These are phyloP conservation scores for Phylloscopus trochiloides DNA, from an alignment of 2,113 vertebrate genomes.

Conservation along the genomic window DNA sequence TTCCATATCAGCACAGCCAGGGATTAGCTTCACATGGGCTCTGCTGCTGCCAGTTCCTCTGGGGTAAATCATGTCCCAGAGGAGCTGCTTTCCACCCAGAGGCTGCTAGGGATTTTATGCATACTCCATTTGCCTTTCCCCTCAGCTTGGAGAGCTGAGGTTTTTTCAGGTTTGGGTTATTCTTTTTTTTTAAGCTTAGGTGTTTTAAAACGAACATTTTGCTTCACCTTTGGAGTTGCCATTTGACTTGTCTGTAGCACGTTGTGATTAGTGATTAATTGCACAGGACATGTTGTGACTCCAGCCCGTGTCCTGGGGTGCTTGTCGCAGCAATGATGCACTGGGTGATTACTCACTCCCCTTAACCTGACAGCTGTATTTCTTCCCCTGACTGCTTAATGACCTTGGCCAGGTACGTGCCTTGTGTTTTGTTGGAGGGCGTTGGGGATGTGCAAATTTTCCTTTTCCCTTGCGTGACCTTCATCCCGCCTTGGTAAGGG, in stretches of 20 bases:
- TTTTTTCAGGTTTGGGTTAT: not conserved
- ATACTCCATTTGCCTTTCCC: slow-evolving; percentile 9
- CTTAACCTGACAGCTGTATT: slow-evolving; percentile 63
- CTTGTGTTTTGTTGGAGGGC: not conserved
- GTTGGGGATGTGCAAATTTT: not conserved
- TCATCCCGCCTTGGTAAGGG: not conserved
- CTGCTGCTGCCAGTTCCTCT: not conserved
- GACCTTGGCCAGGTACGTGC: slow-evolving; percentile 36
- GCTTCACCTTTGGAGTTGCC: slow-evolving; percentile 30
- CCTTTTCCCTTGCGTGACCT: not conserved
- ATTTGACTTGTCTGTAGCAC: not conserved
- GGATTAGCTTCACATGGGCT: not conserved
- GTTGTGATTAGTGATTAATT: slow-evolving; percentile 42
- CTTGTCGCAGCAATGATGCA: slow-evolving; percentile 57
- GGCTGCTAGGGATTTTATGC: not conserved
- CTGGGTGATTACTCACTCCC: slow-evolving; percentile 41
- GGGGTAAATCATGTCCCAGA: not conserved
- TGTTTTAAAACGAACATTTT: not conserved
- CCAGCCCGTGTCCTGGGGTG: slow-evolving; percentile 50
- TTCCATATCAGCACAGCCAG: not conserved
- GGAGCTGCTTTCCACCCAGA: not conserved
- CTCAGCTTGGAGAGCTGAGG: not conserved
- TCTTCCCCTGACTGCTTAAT: not conserved
- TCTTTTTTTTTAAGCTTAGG: not conserved
- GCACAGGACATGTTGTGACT: slow-evolving; percentile 46